Evolutionary conservation across 2,113 vertebrate genomes (phyloP).

Genomic region (Cepphus grylle): DNA sequence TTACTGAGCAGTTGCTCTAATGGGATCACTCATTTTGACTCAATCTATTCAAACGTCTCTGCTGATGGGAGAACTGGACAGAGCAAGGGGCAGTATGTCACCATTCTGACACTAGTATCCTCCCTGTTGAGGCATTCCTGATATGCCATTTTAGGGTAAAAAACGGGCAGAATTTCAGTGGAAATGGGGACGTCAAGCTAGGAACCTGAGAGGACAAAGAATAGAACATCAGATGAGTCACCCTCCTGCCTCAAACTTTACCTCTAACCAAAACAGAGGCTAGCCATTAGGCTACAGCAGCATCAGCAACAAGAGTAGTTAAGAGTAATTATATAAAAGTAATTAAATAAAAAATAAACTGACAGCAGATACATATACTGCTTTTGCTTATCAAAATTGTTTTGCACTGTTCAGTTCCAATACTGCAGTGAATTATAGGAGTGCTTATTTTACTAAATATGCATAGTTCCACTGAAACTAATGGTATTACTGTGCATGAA

Average conservation of each 20-base stretch:
- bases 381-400: not conserved
- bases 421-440: not conserved
- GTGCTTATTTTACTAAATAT: not conserved
- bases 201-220: not conserved
- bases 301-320: not conserved
- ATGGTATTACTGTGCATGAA: not conserved
- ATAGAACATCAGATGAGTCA: not conserved
- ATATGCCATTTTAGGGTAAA: not conserved
- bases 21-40: not conserved
- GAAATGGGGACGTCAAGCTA: not conserved
- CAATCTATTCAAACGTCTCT: not conserved
- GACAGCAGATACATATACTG: not conserved
- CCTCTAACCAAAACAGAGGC: not conserved
- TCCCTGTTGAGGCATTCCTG: not conserved
- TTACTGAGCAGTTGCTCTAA: not conserved
- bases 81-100: not conserved
- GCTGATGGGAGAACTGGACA: not conserved
- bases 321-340: not conserved
- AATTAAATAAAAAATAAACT: not conserved
- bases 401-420: not conserved
- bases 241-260: not conserved
- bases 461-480: not conserved
- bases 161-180: not conserved
- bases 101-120: not conserved
- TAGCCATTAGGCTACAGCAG: not conserved